phyloP scores from a whole-genome alignment of 2,888 invertebrate genomes.

The Chymomyza amoena region DNA sequence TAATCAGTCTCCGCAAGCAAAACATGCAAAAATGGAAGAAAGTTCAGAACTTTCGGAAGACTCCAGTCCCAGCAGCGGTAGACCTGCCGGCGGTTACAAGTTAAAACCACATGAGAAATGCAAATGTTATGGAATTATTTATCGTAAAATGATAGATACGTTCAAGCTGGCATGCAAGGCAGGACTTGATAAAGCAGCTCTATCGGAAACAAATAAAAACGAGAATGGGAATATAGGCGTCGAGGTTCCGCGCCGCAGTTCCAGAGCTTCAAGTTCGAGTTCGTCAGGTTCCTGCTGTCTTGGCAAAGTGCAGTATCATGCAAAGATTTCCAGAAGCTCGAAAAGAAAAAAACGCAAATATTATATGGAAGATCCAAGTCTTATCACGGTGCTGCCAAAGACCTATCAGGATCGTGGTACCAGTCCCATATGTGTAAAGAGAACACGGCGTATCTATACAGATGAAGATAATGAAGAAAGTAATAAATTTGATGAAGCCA shows the following conservation, averaged over 20 bases:
- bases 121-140: not conserved
- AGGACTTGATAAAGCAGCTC: not conserved
- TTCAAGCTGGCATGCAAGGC: conserved; percentile 13
- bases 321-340: too few relatives aligned
- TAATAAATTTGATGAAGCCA: not conserved
- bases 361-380: not conserved
- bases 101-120: conserved; percentile 6
- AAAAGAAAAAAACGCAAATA: too few relatives aligned
- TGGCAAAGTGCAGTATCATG: too few relatives aligned
- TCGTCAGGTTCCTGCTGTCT: too few relatives aligned
- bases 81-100: not conserved
- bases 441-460: not conserved
- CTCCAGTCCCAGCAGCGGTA: not conserved
- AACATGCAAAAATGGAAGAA: not conserved
- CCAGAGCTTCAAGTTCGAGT: too few relatives aligned
- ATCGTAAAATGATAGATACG: conserved; percentile 1
- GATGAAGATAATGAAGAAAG: not conserved
- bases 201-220: too few relatives aligned
- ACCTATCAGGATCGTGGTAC: conserved; percentile 48
- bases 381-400: not conserved
- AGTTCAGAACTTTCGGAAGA: not conserved
- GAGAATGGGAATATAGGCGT: too few relatives aligned
- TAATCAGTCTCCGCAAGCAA: too few relatives aligned
- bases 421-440: conserved; percentile 50
- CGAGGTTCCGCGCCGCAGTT: too few relatives aligned